phyloP scores from a whole-genome alignment of 2,888 invertebrate genomes.

The Eupithecia insigniata region DNA sequence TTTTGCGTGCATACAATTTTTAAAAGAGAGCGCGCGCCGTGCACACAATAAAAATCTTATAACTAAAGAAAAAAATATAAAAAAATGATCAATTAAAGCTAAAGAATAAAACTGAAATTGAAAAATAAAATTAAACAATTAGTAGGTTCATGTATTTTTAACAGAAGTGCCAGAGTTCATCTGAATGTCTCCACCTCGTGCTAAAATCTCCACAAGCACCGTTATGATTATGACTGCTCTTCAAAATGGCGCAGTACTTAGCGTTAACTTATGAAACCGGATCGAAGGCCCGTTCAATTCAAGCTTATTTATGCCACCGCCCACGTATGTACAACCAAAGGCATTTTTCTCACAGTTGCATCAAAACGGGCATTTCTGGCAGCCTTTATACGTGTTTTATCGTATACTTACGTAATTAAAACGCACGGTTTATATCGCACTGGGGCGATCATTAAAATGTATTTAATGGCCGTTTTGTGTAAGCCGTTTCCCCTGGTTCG shows the following conservation, averaged over 20 bases:
- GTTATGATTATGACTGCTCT: slow-evolving; percentile 19
- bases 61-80: no score
- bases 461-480: slow-evolving; percentile 65
- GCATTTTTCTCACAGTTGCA: slow-evolving; percentile 52
- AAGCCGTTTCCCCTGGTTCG: slow-evolving; percentile 61
- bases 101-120: no score
- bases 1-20: no score
- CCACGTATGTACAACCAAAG: slow-evolving; percentile 36
- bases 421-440: slow-evolving; percentile 54
- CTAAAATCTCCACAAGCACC: background rate
- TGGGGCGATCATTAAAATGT: slow-evolving; percentile 61
- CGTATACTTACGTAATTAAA: slow-evolving; percentile 64
- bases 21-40: no score
- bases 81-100: no score
- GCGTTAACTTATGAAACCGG: slow-evolving; percentile 24
- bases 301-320: slow-evolving; percentile 39
- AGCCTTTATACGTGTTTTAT: slow-evolving; percentile 56
- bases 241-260: slow-evolving; percentile 18
- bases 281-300: slow-evolving; percentile 21
- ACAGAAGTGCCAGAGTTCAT: background rate
- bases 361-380: slow-evolving; percentile 47
- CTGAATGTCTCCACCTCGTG: background rate
- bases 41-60: no score
- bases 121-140: no score
- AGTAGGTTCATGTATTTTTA: no score